Conservation (phyloP, 37 sponge, comb jelly and placozoan genomes). For the Halichondria panicea region DNA sequence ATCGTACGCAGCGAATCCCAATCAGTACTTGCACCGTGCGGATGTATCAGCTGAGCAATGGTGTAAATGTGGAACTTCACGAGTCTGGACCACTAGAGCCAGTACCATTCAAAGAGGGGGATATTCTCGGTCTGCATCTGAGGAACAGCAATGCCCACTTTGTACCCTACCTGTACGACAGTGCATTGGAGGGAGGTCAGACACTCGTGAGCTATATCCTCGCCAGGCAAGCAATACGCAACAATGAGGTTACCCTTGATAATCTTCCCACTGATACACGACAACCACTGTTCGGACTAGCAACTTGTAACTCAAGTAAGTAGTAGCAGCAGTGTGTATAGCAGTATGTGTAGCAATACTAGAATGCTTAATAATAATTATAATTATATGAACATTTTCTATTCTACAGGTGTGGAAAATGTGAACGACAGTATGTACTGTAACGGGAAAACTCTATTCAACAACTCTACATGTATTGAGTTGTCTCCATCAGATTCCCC, state of each 20-base stretch:
- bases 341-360: no score
- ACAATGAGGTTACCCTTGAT: neutral
- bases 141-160: neutral
- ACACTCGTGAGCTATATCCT: slow-evolving; percentile 1
- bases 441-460: no score
- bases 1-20: neutral
- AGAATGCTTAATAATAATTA: no score
- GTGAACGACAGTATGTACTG: no score
- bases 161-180: slow-evolving; percentile 11
- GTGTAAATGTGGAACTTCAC: neutral
- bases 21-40: neutral
- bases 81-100: neutral
- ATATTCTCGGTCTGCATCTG: slow-evolving; percentile 10
- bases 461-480: no score
- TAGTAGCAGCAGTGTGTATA: neutral
- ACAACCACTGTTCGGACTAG: neutral
- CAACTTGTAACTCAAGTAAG: slow-evolving; percentile 10
- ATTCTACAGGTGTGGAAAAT: no score
- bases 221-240: neutral
- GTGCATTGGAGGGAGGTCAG: neutral
- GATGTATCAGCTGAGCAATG: neutral
- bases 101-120: neutral
- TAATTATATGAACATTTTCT: no score
- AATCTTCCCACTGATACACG: neutral
- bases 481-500: no score